Conservation (phyloP, 2,888 invertebrate species). For the Achlya flavicornis region DNA sequence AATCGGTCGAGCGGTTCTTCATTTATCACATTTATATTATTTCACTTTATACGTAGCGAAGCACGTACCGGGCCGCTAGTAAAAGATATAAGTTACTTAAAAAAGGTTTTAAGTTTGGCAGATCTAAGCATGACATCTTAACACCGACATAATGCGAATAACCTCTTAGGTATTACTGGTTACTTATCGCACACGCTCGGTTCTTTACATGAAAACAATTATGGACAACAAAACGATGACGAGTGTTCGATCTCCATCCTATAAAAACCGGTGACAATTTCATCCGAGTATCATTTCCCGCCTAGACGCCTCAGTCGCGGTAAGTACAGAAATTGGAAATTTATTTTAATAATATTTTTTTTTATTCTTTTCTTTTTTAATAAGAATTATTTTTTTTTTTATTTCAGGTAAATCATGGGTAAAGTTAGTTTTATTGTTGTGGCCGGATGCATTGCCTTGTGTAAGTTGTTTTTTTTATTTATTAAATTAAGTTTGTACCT, state of each 20-base stretch:
- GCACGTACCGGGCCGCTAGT: no score
- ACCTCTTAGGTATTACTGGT: background rate
- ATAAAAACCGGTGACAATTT: slow-evolving; percentile 21
- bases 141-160: background rate
- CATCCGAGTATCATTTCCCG: slow-evolving; percentile 28
- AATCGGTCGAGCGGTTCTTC: no score
- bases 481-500: background rate
- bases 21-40: no score
- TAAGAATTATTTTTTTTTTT: background rate
- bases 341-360: slow-evolving; percentile 10
- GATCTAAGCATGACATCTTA: no score
- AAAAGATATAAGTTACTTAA: no score
- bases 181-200: slow-evolving; percentile 12
- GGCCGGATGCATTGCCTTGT: slow-evolving; percentile 18
- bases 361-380: slow-evolving; percentile 13
- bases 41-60: no score
- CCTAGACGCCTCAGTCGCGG: slow-evolving; percentile 21
- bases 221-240: slow-evolving; percentile 13
- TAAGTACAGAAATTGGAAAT: slow-evolving; percentile 24
- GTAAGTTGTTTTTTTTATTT: slow-evolving; percentile 33
- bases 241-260: slow-evolving; percentile 3
- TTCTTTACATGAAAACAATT: slow-evolving; percentile 30
- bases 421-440: background rate
- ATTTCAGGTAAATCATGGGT: slow-evolving; percentile 8
- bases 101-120: no score